phyloP scores from a whole-genome alignment of 2,113 vertebrate species.

The Onychostruthus taczanowskii region DNA sequence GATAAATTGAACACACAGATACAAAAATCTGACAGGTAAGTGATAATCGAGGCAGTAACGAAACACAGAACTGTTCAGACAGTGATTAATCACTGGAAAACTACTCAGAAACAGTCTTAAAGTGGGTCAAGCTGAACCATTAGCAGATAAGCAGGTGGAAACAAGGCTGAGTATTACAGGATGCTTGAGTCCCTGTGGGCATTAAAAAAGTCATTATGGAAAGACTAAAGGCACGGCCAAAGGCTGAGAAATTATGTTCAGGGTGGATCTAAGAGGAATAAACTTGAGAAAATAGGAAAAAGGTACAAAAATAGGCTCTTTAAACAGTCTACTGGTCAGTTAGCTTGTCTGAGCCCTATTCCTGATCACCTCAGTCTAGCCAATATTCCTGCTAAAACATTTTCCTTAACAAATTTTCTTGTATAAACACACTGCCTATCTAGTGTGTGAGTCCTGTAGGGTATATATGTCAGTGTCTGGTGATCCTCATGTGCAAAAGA shows the following conservation, averaged over 20 bases:
- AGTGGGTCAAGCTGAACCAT: background rate
- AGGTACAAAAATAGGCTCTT: accelerated
- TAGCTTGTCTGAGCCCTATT: background rate
- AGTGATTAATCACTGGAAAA: background rate
- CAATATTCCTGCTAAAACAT: background rate
- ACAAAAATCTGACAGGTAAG: background rate
- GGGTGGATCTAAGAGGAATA: background rate
- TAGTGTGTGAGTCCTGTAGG: background rate
- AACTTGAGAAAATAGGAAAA: background rate
- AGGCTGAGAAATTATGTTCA: background rate
- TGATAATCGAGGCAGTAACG: background rate
- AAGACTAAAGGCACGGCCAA: background rate
- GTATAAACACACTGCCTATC: background rate
- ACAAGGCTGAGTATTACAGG: background rate
- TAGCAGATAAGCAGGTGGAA: background rate
- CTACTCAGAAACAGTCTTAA: background rate
- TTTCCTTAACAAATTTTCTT: background rate
- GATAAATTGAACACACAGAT: background rate
- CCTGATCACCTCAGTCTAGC: background rate
- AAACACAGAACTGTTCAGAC: background rate
- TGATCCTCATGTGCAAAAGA: accelerated
- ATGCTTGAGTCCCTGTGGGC: background rate
- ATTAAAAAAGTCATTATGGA: background rate
- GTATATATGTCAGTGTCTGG: no score
- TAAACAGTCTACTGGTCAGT: background rate